These are phyloP conservation scores for Sialis fuliginosa DNA, from an alignment of 2,888 invertebrate species.

Conservation along the genomic window DNA sequence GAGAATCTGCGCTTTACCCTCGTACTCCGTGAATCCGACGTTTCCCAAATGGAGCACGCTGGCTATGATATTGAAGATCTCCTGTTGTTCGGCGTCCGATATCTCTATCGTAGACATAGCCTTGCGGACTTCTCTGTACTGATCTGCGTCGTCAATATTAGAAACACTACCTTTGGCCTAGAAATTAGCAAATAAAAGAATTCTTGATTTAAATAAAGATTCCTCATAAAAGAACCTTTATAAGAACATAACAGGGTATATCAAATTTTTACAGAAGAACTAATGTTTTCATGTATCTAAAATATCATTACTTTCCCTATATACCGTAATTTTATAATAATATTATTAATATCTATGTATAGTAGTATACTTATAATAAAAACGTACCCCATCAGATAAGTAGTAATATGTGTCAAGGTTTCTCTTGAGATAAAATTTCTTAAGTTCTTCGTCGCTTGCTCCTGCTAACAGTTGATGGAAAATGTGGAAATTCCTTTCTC, in stretches of 20 bases:
- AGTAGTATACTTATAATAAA: neutral
- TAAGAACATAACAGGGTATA: no score
- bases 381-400: slow-evolving; percentile 52
- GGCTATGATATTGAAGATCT: slow-evolving; percentile 67
- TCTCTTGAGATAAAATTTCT: slow-evolving; percentile 45
- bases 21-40: slow-evolving; percentile 58
- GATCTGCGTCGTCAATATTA: slow-evolving; percentile 42
- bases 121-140: slow-evolving; percentile 48
- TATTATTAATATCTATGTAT: no score
- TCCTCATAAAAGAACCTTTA: neutral
- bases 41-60: slow-evolving; percentile 76
- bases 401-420: slow-evolving; percentile 59
- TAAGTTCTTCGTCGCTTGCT: slow-evolving; percentile 44
- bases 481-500: slow-evolving; percentile 83
- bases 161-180: slow-evolving; percentile 28
- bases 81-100: slow-evolving; percentile 45
- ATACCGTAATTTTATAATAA: no score
- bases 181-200: slow-evolving; percentile 1
- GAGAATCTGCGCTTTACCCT: slow-evolving; percentile 49
- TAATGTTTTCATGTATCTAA: neutral
- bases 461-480: slow-evolving; percentile 78
- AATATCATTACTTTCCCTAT: no score
- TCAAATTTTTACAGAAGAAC: slow-evolving; percentile 8
- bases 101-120: slow-evolving; percentile 70
- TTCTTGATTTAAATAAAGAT: neutral